phyloP scores from a whole-genome alignment of 2,113 vertebrate genomes.

The Halichoerus grypus region DNA sequence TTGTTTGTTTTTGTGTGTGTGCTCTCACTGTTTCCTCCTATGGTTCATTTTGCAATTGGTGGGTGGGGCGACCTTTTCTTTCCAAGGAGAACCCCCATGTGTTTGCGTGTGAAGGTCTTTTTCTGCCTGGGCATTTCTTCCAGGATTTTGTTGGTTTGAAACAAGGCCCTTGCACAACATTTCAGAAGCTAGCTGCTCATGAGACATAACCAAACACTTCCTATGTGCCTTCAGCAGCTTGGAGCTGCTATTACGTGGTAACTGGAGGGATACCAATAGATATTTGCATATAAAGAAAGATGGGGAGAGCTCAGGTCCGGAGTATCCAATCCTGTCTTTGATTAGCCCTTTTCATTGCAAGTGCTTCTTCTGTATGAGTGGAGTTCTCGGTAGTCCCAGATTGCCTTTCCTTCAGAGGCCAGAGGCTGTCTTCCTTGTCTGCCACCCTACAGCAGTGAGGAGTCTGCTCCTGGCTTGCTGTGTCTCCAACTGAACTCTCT shows the following conservation, averaged over 20 bases:
- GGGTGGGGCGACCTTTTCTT: neutral
- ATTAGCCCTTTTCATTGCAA: neutral
- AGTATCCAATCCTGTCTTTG: neutral
- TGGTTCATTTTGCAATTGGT: neutral
- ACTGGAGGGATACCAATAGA: neutral
- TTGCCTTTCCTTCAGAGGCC: neutral
- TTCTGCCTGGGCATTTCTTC: neutral
- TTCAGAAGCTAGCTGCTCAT: neutral
- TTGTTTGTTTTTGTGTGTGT: neutral
- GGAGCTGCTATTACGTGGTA: neutral
- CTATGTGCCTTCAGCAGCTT: neutral
- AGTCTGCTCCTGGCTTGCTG: constrained; percentile 63
- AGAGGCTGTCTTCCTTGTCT: neutral
- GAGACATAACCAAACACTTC: neutral
- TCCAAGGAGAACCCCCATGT: neutral
- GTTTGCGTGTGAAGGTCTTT: neutral
- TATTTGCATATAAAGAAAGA: neutral
- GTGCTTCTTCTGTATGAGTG: too few species aligned
- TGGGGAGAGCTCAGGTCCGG: neutral
- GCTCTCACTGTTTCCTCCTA: neutral
- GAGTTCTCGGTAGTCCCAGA: neutral
- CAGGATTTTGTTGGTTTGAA: neutral
- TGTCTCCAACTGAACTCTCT: constrained; percentile 69
- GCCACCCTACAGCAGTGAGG: too few species aligned
- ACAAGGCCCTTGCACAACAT: neutral